A percentile compares a stretch with the other conserved stretches of the same genome.
These are phyloP conservation scores for Eulemur rufifrons DNA, from an alignment of 2,113 vertebrate genomes.

Conservation along the genomic window DNA sequence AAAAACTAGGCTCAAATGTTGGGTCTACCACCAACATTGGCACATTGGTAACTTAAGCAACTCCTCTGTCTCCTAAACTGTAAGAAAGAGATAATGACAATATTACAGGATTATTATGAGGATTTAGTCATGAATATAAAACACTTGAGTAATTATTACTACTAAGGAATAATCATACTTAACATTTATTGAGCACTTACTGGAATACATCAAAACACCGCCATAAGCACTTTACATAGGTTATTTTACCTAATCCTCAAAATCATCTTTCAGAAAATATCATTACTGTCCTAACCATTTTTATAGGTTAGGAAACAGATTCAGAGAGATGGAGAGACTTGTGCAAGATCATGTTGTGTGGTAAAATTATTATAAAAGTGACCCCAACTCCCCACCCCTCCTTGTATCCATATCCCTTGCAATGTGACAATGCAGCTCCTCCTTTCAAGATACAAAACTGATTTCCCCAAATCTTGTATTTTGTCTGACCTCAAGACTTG, in stretches of 20 bases:
- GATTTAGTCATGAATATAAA: not conserved
- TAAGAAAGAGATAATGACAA: not conserved
- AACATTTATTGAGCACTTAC: not conserved
- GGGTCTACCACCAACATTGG: not conserved
- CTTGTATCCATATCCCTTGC: not conserved
- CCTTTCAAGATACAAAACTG: not conserved
- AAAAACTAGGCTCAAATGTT: not conserved
- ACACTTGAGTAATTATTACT: not conserved
- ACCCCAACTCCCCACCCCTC: not conserved
- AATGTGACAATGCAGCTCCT: not conserved
- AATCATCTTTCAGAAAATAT: not conserved
- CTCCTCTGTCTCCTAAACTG: not conserved
- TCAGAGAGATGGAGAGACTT: not conserved
- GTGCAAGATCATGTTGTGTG: not conserved
- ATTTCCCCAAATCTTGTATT: not conserved
- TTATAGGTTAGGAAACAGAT: constrained; percentile 2
- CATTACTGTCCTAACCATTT: not conserved
- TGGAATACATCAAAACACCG: not conserved
- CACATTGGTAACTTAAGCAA: not conserved
- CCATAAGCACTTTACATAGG: not conserved
- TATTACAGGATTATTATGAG: not conserved
- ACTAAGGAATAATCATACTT: not conserved
- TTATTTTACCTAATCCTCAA: not conserved
- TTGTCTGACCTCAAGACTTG: not conserved
- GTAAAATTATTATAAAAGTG: not conserved